Base-by-base conservation (phyloP, 35 echinoderm and acorn worm species). In the Apostichopus japonicus region DNA sequence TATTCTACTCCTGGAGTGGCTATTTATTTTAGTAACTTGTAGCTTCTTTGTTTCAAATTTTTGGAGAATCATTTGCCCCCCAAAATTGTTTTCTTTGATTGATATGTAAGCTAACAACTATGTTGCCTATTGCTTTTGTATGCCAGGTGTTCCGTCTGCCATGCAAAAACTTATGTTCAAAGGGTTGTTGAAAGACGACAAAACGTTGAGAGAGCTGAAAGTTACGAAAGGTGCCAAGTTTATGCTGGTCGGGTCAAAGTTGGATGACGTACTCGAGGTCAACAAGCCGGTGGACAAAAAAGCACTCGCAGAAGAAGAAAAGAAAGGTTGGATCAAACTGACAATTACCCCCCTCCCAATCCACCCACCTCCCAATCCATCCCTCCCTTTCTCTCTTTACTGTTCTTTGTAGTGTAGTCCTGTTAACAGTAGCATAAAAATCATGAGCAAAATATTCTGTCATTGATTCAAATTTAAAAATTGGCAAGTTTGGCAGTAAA, bases 141-240 rank as follows among this genome's bases (percentile, higher is more conserved):
- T 8, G 23, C 8, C 58, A 99, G 97, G 95, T 14, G 95, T 99
- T 51, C 97, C 97, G 51, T 80, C 92, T 58, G 95, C 93, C 21
- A 99, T 99, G 97, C 97, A 99, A 92, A 99, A 99, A 79, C 62
- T 99, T 55, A 99, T 99, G 97, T 99, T 91, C 93, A 96, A 96
- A 90, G 97, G 97, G 10, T 72, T 99, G 91, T 92, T 99, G 90
- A 99, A 99, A 86, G 97, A 99, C 56, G 97, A 99, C 10, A 96
- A 99, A 67, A 99, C 97, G 25, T 78, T 99, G 73, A 90, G 92
- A 57, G 97, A 96, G 71, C 83, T 95, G 24, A 99, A 99, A 77
- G 97, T 99, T 23, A 99, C 95, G 10, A 92, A 95, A 14, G 92
- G 94, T 8, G 91, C 95, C 59, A 99, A 99, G 65, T 83, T 99